phyloP scores from a whole-genome alignment of 2,888 invertebrate genomes.

The Ischnus inquisitorius region DNA sequence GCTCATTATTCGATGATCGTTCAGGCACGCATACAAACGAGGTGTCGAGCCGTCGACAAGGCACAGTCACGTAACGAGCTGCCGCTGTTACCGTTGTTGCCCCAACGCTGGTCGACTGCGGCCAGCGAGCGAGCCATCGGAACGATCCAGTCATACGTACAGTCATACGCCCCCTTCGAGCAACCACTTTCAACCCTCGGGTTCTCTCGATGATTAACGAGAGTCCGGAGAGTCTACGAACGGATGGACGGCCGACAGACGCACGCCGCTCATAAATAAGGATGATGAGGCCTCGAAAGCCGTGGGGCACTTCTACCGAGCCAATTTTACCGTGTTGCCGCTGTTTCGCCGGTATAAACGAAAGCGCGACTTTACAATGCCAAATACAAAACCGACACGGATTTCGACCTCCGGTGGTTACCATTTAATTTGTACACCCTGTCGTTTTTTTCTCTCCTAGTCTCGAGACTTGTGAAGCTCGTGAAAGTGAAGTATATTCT shows the following conservation, averaged over 20 bases:
- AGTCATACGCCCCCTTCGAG: slow-evolving; percentile 38
- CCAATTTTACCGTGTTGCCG: slow-evolving; percentile 29
- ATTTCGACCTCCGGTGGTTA: no score
- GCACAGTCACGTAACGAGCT: slow-evolving; percentile 14
- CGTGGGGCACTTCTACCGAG: neutral
- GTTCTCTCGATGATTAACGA: slow-evolving; percentile 69
- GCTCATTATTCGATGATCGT: slow-evolving; percentile 65
- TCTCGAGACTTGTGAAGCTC: no score
- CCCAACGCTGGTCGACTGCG: neutral
- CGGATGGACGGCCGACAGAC: slow-evolving; percentile 68
- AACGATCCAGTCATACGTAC: slow-evolving; percentile 27
- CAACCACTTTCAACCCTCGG: slow-evolving; percentile 50
- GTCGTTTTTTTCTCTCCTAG: no score
- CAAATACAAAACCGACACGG: neutral
- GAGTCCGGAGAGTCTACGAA: slow-evolving; percentile 37
- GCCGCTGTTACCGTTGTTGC: slow-evolving; percentile 41
- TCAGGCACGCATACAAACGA: slow-evolving; percentile 60
- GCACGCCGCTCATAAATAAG: slow-evolving; percentile 70
- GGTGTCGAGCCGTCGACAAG: slow-evolving; percentile 60
- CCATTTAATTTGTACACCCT: no score
- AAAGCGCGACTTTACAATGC: slow-evolving; percentile 4
- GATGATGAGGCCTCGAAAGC: slow-evolving; percentile 58
- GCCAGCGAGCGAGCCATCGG: slow-evolving; percentile 8
- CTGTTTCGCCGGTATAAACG: neutral
- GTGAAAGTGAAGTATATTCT: no score